Evolutionary conservation across 2,113 vertebrate species (phyloP).

Genomic region (Morone chrysops): DNA sequence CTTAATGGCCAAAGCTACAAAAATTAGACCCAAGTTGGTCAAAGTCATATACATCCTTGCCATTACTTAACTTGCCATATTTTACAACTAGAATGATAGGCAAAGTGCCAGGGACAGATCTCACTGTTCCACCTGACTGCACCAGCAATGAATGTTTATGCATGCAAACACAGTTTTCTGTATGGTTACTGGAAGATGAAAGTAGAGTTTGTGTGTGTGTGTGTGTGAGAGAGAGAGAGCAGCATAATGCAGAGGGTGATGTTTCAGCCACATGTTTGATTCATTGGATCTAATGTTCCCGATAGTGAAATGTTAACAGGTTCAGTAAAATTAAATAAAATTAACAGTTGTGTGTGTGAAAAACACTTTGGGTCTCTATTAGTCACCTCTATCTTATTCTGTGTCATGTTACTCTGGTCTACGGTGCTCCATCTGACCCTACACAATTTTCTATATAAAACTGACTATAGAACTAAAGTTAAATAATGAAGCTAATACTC

Average conservation of each 20-base stretch:
- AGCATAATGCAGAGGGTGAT: background rate
- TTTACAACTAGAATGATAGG: too few relatives aligned
- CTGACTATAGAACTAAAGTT: background rate
- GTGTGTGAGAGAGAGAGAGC: too few relatives aligned
- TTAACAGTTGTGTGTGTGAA: background rate
- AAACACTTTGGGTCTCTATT: background rate
- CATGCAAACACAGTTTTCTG: background rate
- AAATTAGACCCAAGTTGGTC: too few relatives aligned
- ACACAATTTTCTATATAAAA: constrained; percentile 23
- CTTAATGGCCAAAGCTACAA: too few relatives aligned
- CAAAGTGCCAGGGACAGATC: too few relatives aligned
- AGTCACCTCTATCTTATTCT: background rate
- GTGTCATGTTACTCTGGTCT: background rate
- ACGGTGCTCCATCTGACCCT: background rate
- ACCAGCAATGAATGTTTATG: background rate
- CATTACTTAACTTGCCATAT: too few relatives aligned
- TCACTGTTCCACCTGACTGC: too few relatives aligned
- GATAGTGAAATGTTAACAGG: background rate
- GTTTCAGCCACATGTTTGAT: background rate
- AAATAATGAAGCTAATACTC: constrained; percentile 33
- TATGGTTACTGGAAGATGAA: background rate
- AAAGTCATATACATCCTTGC: too few relatives aligned
- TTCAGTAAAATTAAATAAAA: background rate
- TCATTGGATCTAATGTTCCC: background rate
- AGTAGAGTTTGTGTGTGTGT: background rate